Evolutionary conservation across 2,888 invertebrate species (phyloP).

Genomic region (Apodemia mormo): DNA sequence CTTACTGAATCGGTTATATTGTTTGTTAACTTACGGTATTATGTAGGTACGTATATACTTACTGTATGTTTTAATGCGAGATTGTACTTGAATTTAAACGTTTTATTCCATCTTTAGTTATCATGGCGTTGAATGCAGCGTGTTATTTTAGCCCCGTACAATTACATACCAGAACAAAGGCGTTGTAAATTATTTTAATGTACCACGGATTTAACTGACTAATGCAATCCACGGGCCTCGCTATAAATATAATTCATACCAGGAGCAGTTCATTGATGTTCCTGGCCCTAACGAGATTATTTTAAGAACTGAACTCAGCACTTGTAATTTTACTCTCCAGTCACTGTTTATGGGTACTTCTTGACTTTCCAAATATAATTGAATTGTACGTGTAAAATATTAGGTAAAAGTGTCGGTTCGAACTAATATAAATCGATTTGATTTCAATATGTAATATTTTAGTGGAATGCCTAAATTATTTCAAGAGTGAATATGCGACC

Average conservation of each 20-base stretch:
- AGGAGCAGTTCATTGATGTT: conserved; percentile 22
- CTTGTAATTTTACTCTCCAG: conserved; percentile 9
- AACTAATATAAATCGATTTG: background rate
- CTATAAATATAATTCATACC: conserved; percentile 21
- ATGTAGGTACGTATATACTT: no score
- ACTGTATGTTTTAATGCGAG: no score
- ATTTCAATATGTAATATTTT: no score
- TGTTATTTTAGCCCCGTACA: conserved; percentile 6
- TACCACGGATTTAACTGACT: conserved; percentile 8
- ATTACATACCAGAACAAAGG: conserved; percentile 13
- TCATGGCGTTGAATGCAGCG: background rate
- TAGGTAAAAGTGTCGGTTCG: background rate
- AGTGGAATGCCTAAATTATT: no score
- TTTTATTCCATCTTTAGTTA: background rate
- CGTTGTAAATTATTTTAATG: conserved; percentile 14
- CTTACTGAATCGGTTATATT: no score
- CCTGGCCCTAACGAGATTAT: conserved; percentile 31
- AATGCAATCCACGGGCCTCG: conserved; percentile 18
- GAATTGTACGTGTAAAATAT: background rate
- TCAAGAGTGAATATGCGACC: no score
- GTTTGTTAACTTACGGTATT: no score
- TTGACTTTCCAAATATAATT: background rate
- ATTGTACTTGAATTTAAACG: background rate
- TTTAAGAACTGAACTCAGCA: conserved; percentile 27
- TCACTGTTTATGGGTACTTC: background rate